A percentile compares a stretch with the other conserved stretches of the same genome.
phyloP scores from a whole-genome alignment of 2,797 vertebrate genomes.

The Anableps anableps region DNA sequence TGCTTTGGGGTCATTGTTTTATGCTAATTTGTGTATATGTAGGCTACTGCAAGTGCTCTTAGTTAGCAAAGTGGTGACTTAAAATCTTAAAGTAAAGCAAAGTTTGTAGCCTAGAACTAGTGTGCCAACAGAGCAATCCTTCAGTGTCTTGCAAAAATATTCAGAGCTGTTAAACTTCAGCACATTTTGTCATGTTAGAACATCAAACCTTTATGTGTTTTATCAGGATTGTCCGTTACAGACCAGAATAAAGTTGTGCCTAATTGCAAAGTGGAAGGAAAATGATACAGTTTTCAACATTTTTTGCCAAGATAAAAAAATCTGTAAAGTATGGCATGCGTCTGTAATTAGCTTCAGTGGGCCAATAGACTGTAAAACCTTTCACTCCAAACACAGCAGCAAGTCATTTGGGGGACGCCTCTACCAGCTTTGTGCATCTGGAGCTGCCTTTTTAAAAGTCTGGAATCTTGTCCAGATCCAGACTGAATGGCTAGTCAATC shows the following conservation, averaged over 20 bases:
- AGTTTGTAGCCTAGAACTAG: not conserved
- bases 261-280: not conserved
- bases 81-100: not conserved
- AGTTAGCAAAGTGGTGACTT: not conserved
- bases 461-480: too few relatives aligned
- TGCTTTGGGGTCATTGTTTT: not conserved
- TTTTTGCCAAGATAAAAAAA: not conserved
- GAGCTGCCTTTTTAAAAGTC: too few relatives aligned
- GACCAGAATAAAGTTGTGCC: not conserved
- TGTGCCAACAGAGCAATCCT: not conserved
- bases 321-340: not conserved
- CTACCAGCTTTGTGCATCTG: not conserved
- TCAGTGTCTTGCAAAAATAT: not conserved
- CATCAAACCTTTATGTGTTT: too few relatives aligned
- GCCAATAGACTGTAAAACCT: not conserved
- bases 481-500: too few relatives aligned
- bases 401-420: not conserved
- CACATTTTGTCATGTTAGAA: not conserved
- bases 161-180: not conserved
- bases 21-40: not conserved
- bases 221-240: not conserved
- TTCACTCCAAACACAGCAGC: not conserved
- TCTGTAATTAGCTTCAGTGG: not conserved
- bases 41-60: not conserved
- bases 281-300: not conserved